Conservation (phyloP, 2,113 vertebrate species). For the Rattus norvegicus region GRCr8 NC_086019.1:3834501-3835000, state of each 20-base stretch:
- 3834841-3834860: not conserved
- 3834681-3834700: not conserved
- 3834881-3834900: too few relatives aligned
- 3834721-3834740: not conserved
- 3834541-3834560: not conserved
- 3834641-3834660: not conserved
- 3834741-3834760: not conserved
- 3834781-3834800: not conserved
- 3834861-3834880: not conserved
- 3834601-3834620: not conserved
- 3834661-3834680: not conserved
- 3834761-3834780: not conserved
- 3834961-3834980: too few relatives aligned
- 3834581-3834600: not conserved
- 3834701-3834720: not conserved
- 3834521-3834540: not conserved
- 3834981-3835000: too few relatives aligned
- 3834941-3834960: too few relatives aligned
- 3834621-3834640: not conserved
- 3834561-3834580: not conserved
- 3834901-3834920: too few relatives aligned
- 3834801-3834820: not conserved
- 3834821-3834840: not conserved
- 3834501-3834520: not conserved
- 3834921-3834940: too few relatives aligned